phyloP scores from a whole-genome alignment of 2,888 invertebrate genomes.

The Hirtodrosophila histrioides region DNA sequence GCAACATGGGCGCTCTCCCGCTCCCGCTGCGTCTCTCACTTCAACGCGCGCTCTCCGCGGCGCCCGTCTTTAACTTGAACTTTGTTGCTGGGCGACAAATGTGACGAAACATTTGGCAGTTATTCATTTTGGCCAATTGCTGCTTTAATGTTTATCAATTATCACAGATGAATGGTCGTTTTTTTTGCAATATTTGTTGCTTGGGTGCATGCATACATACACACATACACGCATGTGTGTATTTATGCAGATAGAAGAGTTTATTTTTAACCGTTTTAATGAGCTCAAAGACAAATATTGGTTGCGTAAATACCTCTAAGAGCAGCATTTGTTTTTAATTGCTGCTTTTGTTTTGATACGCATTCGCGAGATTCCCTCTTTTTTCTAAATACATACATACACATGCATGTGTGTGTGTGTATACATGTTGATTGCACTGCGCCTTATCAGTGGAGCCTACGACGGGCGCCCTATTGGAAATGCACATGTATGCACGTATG shows the following conservation, averaged over 20 bases:
- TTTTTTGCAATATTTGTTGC: not conserved
- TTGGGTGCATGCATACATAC: constrained; percentile 3
- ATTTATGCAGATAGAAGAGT: not conserved
- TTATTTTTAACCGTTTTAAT: constrained; percentile 39
- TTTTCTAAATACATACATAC: not conserved
- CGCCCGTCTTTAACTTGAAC: constrained; percentile 16
- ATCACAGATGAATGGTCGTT: not conserved
- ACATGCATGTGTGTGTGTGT: not conserved
- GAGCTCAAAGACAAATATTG: constrained; percentile 29
- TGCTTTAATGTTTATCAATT: constrained; percentile 1
- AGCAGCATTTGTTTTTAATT: constrained; percentile 68
- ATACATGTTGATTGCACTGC: constrained; percentile 22
- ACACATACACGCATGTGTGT: not conserved
- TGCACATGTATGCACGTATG: constrained; percentile 8
- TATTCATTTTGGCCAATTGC: constrained; percentile 6
- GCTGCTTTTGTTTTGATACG: constrained; percentile 74
- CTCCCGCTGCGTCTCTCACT: constrained; percentile 2
- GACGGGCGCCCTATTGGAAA: constrained; percentile 25
- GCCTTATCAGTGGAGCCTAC: constrained; percentile 58
- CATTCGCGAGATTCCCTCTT: constrained; percentile 42
- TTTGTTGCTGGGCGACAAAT: constrained; percentile 46
- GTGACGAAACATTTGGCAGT: constrained; percentile 19
- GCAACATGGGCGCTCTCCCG: not conserved
- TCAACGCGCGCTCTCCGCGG: constrained; percentile 9
- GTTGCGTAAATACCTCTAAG: constrained; percentile 48